Evolutionary conservation across 2,797 vertebrate species (phyloP).

Genomic region (Silurus lanzhouensis): DNA sequence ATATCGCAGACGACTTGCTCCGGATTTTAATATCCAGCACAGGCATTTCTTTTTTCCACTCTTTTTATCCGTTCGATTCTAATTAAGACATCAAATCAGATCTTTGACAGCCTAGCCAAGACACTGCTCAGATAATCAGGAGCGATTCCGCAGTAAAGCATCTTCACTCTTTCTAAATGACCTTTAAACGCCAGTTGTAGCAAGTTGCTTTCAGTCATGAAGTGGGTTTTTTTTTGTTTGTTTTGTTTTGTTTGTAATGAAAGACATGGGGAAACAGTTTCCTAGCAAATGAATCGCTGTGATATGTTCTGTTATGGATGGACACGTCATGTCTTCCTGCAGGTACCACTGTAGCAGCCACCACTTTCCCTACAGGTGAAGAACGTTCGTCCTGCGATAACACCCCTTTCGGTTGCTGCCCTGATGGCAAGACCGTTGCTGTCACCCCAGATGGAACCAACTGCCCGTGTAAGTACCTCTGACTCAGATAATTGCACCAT

Average conservation of each 20-base stretch:
- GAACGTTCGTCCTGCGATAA: slow-evolving; percentile 92
- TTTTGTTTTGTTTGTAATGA: not conserved
- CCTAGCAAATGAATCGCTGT: not conserved
- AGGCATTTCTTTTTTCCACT: not conserved
- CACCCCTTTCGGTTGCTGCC: slow-evolving; percentile 90
- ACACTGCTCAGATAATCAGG: not conserved
- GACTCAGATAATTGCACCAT: not conserved
- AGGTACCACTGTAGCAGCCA: slow-evolving; percentile 68
- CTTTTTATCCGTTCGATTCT: slow-evolving; percentile 17
- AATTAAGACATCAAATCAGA: slow-evolving; percentile 19
- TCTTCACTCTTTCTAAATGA: not conserved
- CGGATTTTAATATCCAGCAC: slow-evolving; percentile 22
- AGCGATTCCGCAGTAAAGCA: slow-evolving; percentile 3
- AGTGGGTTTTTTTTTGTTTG: not conserved
- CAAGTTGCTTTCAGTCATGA: slow-evolving; percentile 5
- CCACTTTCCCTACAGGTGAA: slow-evolving; percentile 70
- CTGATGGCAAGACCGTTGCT: slow-evolving; percentile 85
- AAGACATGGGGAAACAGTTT: not conserved
- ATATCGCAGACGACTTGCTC: not conserved
- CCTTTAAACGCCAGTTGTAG: not conserved
- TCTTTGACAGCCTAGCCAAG: slow-evolving; percentile 28
- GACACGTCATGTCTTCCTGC: slow-evolving; percentile 41
- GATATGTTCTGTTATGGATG: not conserved
- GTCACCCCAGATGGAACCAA: slow-evolving; percentile 83
- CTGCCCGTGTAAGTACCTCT: slow-evolving; percentile 84